Base-by-base conservation (phyloP, 1,140 invertebrate genomes). In the Anoplophora glabripennis region DNA sequence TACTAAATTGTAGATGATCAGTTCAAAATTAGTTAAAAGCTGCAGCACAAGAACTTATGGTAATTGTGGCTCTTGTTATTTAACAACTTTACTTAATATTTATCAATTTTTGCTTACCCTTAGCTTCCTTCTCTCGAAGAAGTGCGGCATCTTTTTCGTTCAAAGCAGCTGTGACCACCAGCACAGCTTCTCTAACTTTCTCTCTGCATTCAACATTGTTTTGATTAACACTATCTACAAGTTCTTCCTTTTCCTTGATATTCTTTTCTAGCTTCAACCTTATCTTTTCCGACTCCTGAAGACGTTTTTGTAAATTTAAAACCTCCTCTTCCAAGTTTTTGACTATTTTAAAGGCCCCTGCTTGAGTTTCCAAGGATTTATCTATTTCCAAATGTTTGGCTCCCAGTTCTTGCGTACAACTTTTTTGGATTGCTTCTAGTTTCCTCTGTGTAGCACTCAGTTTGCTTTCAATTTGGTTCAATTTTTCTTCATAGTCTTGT, bases 111-210 rank as follows among this genome's bases (percentile, higher is more conserved):
- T 18, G 40, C 40, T 18, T 56, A 71, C 69, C 66, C 61, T 64
- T 64, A 7, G 66, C 44, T 64, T 68, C 46, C 4, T 45, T 53
- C 65, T 75, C 72, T 40, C 72, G 58, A 15, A 68, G 52, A 36
- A 73, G 42, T 37, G 70, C 69, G 11, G 69, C 69, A 62, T 73
- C 70, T 65, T 72, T 74, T 63, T 75, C 74, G 14, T 66, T 58
- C 17, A 73, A 57, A 17, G 72, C 70, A 14, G 67, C 68, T 52
- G 74, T 70, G 37, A 71, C 72, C 9, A 75, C 49, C 37, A 65
- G 57, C 11, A 74, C 55, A n/a, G 73, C 71, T 61, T 75, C 73
- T 5, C 55, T 61, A 1, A 75, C 67, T 67, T 73, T 72, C 8
- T 47, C 45, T 57, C 67, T 66, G 34, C 65, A 70, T 51, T 72